Evolutionary conservation across 2,113 vertebrate genomes (phyloP).

Genomic region (Misgurnus mizolepis): DNA sequence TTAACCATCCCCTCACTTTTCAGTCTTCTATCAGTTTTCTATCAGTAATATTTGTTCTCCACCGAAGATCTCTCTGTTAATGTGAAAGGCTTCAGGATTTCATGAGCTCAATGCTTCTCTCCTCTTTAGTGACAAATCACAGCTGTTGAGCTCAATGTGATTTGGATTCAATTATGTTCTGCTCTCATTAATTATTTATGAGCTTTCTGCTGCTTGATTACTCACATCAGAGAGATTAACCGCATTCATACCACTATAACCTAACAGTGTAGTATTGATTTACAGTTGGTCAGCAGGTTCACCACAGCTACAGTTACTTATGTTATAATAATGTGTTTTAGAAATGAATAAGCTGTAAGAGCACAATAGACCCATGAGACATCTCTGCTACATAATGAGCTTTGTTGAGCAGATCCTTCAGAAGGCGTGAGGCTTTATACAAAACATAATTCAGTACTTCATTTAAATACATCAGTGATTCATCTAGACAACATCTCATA

Average conservation of each 20-base stretch:
- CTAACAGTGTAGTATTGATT: conserved; percentile 38
- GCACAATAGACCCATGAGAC: not conserved
- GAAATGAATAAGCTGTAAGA: conserved; percentile 12
- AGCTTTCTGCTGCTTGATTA: conserved; percentile 50
- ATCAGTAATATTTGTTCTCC: conserved; percentile 34
- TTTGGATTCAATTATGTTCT: conserved; percentile 45
- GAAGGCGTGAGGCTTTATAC: not conserved
- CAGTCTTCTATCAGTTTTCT: not conserved
- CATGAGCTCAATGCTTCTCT: conserved; percentile 45
- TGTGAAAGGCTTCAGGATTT: conserved; percentile 39
- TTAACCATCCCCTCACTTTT: conserved; percentile 19
- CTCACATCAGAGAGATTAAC: conserved; percentile 42
- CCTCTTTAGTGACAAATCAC: conserved; percentile 43
- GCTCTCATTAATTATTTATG: conserved; percentile 39
- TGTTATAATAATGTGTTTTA: not conserved
- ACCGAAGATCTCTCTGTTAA: conserved; percentile 23
- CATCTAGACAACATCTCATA: not conserved
- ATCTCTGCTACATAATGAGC: not conserved
- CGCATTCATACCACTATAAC: conserved; percentile 37
- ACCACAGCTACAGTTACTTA: conserved; percentile 10
- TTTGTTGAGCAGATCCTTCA: not conserved
- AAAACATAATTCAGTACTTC: not conserved
- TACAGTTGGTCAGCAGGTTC: conserved; percentile 11
- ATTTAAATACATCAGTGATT: not conserved
- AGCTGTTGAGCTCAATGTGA: conserved; percentile 46